These are phyloP conservation scores for Hafferia zeledoni DNA, from an alignment of 2,797 vertebrate species.

Conservation along the genomic window DNA sequence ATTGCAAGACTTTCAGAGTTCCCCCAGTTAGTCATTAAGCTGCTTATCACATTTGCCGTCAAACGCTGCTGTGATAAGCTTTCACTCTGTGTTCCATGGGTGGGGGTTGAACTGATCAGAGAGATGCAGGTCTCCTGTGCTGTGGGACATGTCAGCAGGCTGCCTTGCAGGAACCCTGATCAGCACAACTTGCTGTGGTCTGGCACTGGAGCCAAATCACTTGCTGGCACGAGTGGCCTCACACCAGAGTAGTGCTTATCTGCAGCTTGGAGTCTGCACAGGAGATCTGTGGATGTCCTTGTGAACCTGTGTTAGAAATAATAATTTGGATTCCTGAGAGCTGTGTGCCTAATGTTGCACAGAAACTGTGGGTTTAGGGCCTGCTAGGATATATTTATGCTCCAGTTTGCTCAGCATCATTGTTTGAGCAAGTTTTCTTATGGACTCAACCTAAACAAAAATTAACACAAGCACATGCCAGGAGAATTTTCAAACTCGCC, in stretches of 20 bases:
- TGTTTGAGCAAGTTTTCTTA: background rate
- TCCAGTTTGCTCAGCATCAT: background rate
- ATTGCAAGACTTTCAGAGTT: background rate
- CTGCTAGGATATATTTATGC: background rate
- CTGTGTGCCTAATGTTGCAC: background rate
- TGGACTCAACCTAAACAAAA: background rate
- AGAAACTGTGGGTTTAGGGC: background rate
- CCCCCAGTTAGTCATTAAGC: slow-evolving; percentile 34
- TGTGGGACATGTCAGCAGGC: fast-evolving
- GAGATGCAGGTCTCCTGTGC: background rate
- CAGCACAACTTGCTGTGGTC: background rate
- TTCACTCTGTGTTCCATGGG: background rate
- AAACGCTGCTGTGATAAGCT: background rate
- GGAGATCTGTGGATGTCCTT: background rate
- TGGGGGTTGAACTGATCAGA: background rate
- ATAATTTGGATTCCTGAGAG: background rate
- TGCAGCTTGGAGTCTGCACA: background rate
- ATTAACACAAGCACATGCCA: background rate
- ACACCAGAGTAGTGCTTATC: background rate
- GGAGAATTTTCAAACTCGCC: background rate
- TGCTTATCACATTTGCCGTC: background rate
- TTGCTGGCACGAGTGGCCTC: background rate
- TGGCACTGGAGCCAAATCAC: fast-evolving
- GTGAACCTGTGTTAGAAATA: background rate
- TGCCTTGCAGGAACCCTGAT: background rate